Conservation (phyloP, 2,113 vertebrate species). For the Panthera tigris region DNA sequence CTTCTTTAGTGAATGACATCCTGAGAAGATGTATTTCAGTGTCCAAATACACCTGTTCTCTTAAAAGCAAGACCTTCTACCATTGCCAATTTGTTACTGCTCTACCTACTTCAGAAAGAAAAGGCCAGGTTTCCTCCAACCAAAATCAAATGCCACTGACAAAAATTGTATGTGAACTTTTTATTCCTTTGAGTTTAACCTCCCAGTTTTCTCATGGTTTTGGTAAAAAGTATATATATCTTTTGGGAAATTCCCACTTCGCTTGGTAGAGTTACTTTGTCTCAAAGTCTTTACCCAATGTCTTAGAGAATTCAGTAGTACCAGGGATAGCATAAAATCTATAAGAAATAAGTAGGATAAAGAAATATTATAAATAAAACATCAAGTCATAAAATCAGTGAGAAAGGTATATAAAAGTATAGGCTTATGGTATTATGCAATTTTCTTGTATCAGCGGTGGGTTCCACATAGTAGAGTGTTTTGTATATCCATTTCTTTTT, state of each 20-base stretch:
- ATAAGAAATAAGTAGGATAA: constrained; percentile 51
- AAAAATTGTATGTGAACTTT: background rate
- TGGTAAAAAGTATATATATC: background rate
- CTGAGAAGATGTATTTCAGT: background rate
- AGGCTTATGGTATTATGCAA: background rate
- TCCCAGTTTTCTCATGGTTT: constrained; percentile 3
- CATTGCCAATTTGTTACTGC: background rate
- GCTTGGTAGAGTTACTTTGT: constrained; percentile 46
- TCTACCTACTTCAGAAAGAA: background rate
- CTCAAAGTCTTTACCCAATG: background rate
- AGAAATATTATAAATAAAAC: constrained; percentile 61
- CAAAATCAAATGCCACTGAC: background rate
- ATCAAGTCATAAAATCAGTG: constrained; percentile 62
- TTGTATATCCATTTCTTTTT: constrained; percentile 22
- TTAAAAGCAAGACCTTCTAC: background rate
- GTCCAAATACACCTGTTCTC: accelerated
- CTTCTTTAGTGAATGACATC: background rate
- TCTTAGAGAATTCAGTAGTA: constrained; percentile 30
- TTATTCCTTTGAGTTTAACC: background rate
- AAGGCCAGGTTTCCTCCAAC: background rate
- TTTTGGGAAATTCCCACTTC: constrained; percentile 49
- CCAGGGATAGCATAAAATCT: constrained; percentile 49
- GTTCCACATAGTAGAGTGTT: constrained; percentile 12
- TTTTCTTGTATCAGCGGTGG: background rate
- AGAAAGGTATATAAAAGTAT: constrained; percentile 25